phyloP scores from a whole-genome alignment of 2,113 vertebrate genomes.

The Egretta garzetta region DNA sequence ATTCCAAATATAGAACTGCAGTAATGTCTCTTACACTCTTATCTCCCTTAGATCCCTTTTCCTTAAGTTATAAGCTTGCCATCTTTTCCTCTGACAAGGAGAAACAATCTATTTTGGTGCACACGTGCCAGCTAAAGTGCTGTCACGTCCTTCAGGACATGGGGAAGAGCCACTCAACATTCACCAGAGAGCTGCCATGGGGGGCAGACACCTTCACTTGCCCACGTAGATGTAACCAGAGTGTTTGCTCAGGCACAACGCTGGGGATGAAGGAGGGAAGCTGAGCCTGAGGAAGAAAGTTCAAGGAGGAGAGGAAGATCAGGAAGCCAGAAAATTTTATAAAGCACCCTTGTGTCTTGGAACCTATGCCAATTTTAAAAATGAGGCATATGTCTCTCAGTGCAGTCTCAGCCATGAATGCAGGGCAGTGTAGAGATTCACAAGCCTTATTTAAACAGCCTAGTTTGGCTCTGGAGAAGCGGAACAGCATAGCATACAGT shows the following conservation, averaged over 20 bases:
- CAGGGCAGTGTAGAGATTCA: constrained; percentile 40
- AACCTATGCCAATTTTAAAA: constrained; percentile 27
- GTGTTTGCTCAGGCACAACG: not conserved
- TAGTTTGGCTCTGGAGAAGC: not conserved
- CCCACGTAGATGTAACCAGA: not conserved
- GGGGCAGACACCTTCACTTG: not conserved
- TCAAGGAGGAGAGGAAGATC: constrained; percentile 26
- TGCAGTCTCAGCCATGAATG: constrained; percentile 44
- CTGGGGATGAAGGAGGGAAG: not conserved
- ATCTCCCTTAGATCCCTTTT: constrained; percentile 18
- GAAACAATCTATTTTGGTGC: not conserved
- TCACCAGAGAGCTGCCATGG: not conserved
- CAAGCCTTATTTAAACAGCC: constrained; percentile 34
- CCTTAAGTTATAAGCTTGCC: not conserved
- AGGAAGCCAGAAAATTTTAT: constrained; percentile 18
- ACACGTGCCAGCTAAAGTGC: not conserved
- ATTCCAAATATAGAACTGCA: constrained; percentile 53
- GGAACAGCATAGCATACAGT: not conserved
- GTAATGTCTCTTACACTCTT: constrained; percentile 11
- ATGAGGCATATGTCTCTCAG: not conserved
- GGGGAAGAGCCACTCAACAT: rapidly evolving
- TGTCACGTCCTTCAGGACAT: rapidly evolving
- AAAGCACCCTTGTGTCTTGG: constrained; percentile 38
- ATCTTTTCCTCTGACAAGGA: not conserved
- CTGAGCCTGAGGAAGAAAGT: not conserved